Evolutionary conservation across 1,140 invertebrate genomes (phyloP).

Genomic region (Ericerus pela): DNA sequence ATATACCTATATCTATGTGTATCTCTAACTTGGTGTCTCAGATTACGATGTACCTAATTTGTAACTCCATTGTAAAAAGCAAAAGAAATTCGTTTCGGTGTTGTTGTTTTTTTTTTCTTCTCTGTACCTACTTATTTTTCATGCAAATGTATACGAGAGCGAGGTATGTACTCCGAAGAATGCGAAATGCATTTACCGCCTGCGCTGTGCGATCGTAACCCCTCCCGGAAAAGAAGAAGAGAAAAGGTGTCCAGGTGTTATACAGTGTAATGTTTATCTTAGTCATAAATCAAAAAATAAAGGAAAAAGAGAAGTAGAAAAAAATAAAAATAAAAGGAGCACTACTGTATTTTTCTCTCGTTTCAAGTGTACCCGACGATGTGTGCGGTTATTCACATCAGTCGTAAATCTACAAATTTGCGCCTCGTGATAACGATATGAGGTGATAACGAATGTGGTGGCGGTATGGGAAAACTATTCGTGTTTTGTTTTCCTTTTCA

Average conservation of each 20-base stretch:
- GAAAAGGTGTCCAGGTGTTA: background rate
- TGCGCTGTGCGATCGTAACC: background rate
- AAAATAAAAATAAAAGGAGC: too few relatives aligned
- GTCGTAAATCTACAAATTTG: background rate
- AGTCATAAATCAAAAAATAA: background rate
- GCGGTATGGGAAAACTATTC: background rate
- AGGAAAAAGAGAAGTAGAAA: too few relatives aligned
- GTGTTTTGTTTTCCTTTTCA: background rate
- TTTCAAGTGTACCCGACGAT: background rate
- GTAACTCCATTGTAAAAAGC: background rate
- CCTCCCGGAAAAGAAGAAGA: background rate
- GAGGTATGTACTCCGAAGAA: conserved; percentile 6
- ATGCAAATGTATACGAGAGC: conserved; percentile 11
- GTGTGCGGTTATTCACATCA: background rate
- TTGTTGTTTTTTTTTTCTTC: too few relatives aligned
- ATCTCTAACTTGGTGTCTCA: too few relatives aligned
- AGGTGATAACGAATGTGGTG: background rate
- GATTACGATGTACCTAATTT: conserved; percentile 1
- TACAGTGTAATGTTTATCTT: conserved; percentile 1
- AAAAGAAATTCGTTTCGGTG: background rate
- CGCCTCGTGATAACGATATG: too few relatives aligned
- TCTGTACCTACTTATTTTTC: too few relatives aligned
- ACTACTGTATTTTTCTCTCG: conserved; percentile 6
- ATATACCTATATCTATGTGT: too few relatives aligned
- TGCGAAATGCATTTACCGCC: background rate